Evolutionary conservation across 92 coral and sea anemone genomes (phyloP).

Genomic region (Blastomussa wellsi): DNA sequence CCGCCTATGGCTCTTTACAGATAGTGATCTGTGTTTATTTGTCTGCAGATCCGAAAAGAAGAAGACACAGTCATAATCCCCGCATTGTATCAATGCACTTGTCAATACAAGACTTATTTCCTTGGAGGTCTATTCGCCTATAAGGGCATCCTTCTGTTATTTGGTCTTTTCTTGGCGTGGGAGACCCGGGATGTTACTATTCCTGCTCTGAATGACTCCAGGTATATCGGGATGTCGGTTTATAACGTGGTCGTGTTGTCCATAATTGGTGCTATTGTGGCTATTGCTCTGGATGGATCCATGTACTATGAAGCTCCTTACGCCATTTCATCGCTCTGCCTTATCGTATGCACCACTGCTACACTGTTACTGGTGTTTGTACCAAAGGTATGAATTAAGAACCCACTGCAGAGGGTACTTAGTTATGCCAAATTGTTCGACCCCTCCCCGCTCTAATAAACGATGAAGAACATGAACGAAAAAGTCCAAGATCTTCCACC

Average conservation of each 20-base stretch:
- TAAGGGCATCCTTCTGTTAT: conserved; percentile 83
- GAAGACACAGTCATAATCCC: conserved; percentile 78
- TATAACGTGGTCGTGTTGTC: conserved; percentile 92
- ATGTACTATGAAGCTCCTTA: conserved; percentile 76
- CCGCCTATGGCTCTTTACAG: background rate
- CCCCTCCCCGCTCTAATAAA: too few species aligned
- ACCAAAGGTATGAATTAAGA: conserved; percentile 68
- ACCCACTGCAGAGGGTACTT: background rate
- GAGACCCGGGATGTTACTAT: conserved; percentile 90
- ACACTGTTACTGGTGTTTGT: conserved; percentile 89
- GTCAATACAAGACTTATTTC: conserved; percentile 71
- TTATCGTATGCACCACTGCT: conserved; percentile 85
- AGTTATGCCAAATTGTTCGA: too few species aligned
- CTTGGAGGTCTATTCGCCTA: conserved; percentile 73
- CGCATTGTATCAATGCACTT: conserved; percentile 82
- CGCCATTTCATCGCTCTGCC: conserved; percentile 85
- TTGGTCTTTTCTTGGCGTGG: conserved; percentile 97
- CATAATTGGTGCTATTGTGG: conserved; percentile 85
- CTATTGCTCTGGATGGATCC: conserved; percentile 79
- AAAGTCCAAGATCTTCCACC: too few species aligned
- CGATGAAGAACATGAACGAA: too few species aligned
- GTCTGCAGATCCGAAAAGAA: conserved; percentile 55
- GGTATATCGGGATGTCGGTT: conserved; percentile 96
- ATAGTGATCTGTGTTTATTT: background rate
- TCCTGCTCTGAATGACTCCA: conserved; percentile 93